Evolutionary conservation across 2,113 vertebrate genomes (phyloP), one percentile per base, ranked within the genome.

Genomic region (Gopherus evgoodei): DNA sequence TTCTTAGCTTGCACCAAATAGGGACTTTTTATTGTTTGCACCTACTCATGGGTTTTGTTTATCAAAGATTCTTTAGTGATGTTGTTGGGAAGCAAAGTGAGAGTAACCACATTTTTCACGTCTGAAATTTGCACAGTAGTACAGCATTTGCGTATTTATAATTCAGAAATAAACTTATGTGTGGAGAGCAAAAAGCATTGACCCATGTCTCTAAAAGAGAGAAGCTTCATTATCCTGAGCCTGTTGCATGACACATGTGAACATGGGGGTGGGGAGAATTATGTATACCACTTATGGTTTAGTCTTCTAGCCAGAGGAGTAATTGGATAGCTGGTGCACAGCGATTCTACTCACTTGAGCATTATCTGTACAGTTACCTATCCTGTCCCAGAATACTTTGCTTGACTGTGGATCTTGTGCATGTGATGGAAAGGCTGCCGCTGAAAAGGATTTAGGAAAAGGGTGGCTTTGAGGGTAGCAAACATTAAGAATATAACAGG

Each of bases 401-500:
- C 38, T 56, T 82, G 47, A 87, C 76, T 75, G 53, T 83, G 10
- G 9, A 13, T 84, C 62, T 57, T n/a, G 3, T 50, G 44, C 5
- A 0, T 93, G 78, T 81, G 29, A 7, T 85, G 79, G 90, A 92
- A 96, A 95, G 92, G n/a, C 72, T 93, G 89, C 91, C 84, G 29
- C 75, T 91, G 91, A 93, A 90, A 94, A 94, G 17, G 50, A 29
- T 91, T 91, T 72, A 78, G 69, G 72, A 84, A 90, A 88, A 78
- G 87, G 80, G 27, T 81, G 44, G 7, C 86, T 95, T 97, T 3
- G 65, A 27, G 52, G 9, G 6, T 54, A 92, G 29, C 54, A 92
- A 94, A 59, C 62, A 57, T 27, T 81, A 82, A 91, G n/a, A 90
- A 91, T 94, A 86, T 14, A 90, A 53, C 75, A 47, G 53, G 11